Evolutionary conservation across 2,888 invertebrate genomes (phyloP).

Genomic region (Panorpa germanica): DNA sequence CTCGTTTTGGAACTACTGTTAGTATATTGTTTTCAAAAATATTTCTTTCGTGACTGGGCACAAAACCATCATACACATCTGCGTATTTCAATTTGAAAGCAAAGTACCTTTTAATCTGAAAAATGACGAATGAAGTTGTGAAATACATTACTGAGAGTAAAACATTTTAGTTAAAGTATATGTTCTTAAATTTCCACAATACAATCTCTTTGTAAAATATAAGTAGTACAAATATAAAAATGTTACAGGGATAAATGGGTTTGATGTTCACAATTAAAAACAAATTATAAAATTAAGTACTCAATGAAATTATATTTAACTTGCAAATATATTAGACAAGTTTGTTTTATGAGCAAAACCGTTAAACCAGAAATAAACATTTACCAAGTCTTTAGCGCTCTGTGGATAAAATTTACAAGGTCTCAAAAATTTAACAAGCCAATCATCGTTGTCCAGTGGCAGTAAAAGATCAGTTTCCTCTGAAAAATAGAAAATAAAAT

Average conservation of each 20-base stretch:
- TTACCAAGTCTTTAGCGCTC: slow-evolving; percentile 59
- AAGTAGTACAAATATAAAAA: too few relatives aligned
- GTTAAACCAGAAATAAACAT: slow-evolving; percentile 14
- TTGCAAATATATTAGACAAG: slow-evolving; percentile 1
- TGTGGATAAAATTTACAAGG: slow-evolving; percentile 83
- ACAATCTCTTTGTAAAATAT: not conserved
- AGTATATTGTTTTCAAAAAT: slow-evolving; percentile 62
- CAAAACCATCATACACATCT: slow-evolving; percentile 48
- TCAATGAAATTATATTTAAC: not conserved
- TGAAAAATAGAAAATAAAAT: slow-evolving; percentile 23
- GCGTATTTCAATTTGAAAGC: slow-evolving; percentile 61
- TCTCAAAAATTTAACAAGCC: slow-evolving; percentile 64
- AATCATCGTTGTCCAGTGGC: slow-evolving; percentile 57
- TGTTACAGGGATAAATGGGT: too few relatives aligned
- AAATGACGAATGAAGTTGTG: slow-evolving; percentile 15
- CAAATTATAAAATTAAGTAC: too few relatives aligned
- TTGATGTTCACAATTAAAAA: too few relatives aligned
- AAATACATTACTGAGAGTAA: too few relatives aligned
- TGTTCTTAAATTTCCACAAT: slow-evolving; percentile 2
- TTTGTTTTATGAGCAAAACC: not conserved
- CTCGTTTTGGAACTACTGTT: slow-evolving; percentile 58
- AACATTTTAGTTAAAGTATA: too few relatives aligned
- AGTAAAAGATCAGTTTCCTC: slow-evolving; percentile 48
- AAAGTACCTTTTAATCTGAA: slow-evolving; percentile 62
- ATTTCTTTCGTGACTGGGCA: slow-evolving; percentile 55